A percentile compares a stretch with the other conserved stretches of the same genome.
Conservation (phyloP, 2,113 vertebrate genomes). For the Centropus unirufus region DNA sequence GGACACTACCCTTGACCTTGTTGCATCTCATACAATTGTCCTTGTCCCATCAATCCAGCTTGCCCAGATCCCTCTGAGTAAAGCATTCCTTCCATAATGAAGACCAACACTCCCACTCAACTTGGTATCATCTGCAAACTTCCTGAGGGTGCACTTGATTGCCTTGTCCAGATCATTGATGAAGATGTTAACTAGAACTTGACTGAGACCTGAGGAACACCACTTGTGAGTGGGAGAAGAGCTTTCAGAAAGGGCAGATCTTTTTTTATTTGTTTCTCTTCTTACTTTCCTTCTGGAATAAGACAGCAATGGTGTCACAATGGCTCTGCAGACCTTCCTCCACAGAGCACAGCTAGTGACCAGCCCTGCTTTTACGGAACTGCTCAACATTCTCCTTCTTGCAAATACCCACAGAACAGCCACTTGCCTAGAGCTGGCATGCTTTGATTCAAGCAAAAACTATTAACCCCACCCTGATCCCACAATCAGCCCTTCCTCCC, state of each 20-base stretch:
- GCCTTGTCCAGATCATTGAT: too few relatives aligned
- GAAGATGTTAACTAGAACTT: too few relatives aligned
- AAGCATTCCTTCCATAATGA: too few relatives aligned
- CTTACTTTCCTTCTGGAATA: constrained; percentile 23
- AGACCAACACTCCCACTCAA: too few relatives aligned
- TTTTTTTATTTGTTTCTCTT: neutral
- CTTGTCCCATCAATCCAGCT: too few relatives aligned
- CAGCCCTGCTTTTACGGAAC: neutral
- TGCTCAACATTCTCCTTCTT: neutral
- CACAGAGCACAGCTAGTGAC: neutral
- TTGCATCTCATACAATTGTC: too few relatives aligned
- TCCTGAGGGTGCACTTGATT: too few relatives aligned
- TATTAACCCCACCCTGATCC: neutral
- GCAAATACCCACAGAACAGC: neutral
- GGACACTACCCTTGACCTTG: too few relatives aligned
- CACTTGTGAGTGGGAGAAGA: neutral
- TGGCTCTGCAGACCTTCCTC: constrained; percentile 12
- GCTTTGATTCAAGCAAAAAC: neutral
- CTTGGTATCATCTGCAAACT: too few relatives aligned
- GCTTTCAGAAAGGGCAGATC: constrained; percentile 24
- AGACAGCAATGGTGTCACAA: neutral
- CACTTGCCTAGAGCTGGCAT: neutral
- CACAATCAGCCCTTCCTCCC: neutral
- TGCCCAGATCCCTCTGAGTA: too few relatives aligned
- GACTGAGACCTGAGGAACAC: too few relatives aligned